Conservation (phyloP, 2,888 invertebrate genomes). For the Oegoconia quadripuncta region DNA sequence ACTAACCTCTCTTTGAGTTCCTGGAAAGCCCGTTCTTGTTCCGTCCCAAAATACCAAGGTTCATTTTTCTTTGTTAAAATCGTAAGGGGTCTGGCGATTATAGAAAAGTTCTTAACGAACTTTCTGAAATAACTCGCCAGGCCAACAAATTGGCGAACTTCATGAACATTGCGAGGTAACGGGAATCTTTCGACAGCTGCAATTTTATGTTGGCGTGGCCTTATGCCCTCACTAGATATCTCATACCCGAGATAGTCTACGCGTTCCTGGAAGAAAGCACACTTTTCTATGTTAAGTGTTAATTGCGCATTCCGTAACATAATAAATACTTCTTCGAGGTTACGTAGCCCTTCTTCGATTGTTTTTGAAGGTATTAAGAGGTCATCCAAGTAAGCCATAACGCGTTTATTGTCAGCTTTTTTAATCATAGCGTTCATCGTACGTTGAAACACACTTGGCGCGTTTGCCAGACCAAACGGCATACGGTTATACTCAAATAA, state of each 20-base stretch:
- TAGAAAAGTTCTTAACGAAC: conserved; percentile 12
- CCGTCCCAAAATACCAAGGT: neutral
- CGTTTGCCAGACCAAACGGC: conserved; percentile 13
- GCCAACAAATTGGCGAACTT: conserved; percentile 21
- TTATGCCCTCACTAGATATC: conserved; percentile 6
- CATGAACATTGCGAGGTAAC: conserved; percentile 14
- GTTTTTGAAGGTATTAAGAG: conserved; percentile 7
- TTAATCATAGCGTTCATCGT: conserved; percentile 13
- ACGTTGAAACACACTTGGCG: conserved; percentile 15
- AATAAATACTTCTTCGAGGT: conserved; percentile 1
- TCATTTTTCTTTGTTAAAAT: neutral
- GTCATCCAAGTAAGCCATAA: conserved; percentile 14
- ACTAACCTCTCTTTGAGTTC: neutral
- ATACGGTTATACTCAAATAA: conserved; percentile 11
- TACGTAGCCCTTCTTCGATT: conserved; percentile 8
- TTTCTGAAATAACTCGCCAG: conserved; percentile 19
- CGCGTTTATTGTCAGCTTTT: neutral
- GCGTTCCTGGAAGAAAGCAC: neutral
- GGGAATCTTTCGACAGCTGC: conserved; percentile 5
- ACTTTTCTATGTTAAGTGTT: neutral
- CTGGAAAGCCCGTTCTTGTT: conserved; percentile 2
- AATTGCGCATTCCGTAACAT: conserved; percentile 6
- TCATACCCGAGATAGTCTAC: conserved; percentile 14
- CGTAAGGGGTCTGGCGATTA: neutral
- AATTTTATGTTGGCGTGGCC: conserved; percentile 3